Base-by-base conservation (phyloP, 2,888 invertebrate species). In the Drosophila rellima region DNA sequence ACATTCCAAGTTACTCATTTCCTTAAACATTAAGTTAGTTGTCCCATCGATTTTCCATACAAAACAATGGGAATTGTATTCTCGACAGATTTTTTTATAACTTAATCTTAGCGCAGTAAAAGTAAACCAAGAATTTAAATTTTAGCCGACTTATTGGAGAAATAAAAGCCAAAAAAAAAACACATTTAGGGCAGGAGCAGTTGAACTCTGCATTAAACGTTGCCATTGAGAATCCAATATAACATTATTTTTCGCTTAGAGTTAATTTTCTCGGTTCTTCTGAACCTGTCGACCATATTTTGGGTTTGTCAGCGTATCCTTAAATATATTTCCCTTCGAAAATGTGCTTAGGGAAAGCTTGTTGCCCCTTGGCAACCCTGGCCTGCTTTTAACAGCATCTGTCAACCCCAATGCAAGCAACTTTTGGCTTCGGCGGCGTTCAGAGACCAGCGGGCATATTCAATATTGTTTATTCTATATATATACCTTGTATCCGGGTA, bases 391-490 rank as follows among this genome's bases (percentile, higher is more conserved):
- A 48, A 48, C 33, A 33, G 31, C 55, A 42, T 23, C 23, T 57
- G 52, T 7, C 48, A 33, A 48, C 48, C 33, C 15, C 37, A 48
- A 39, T 7, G 5, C 47, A 33, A 47, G 13, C 39, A 39, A 39
- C 33, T 37, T 37, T 20, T 37, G 20, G 17, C 37, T n/a, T 23
- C 26, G n/a, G 17, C 18, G 29, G 13, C 59, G 61, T 61, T 26
- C 63, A 35, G 39, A 54, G 71, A 65, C 69, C 76, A 61, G 39
- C 62, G 74, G 78, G 70, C 75, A 78, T 70, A 82, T 82, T 73
- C 73, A 72, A 82, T 73, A 75, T 66, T 81, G 67, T 77, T 74
- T 62, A 62, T 62, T 54, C 39, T 57, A 45, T 50, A 40, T 42
- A 42, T 47, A 23, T 33, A 23, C 33, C 26, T 39, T 40, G 13